These are phyloP conservation scores for Ditula angustiorana DNA, from an alignment of 2,888 invertebrate species.

Conservation along the genomic window DNA sequence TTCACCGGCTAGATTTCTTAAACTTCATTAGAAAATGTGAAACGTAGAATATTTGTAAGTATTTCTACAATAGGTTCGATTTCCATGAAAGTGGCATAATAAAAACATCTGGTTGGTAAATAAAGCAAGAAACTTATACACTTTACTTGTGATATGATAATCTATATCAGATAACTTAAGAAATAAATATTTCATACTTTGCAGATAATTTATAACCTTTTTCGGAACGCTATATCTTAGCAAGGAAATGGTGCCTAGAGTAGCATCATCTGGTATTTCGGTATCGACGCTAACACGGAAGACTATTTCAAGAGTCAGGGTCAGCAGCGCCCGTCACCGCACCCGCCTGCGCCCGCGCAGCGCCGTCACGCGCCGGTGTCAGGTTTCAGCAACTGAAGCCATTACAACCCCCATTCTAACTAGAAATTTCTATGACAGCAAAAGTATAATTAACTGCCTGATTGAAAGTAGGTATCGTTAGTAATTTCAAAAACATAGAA, in stretches of 20 bases:
- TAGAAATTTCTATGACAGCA: not conserved
- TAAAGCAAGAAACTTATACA: too few species aligned
- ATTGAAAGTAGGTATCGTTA: too few species aligned
- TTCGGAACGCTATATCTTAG: conserved; percentile 1
- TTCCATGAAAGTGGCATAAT: too few species aligned
- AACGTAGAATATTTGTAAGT: too few species aligned
- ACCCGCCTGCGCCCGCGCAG: conserved; percentile 50
- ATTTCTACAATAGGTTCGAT: too few species aligned
- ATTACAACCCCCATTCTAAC: conserved; percentile 50
- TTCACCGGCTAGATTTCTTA: not conserved
- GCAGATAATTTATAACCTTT: conserved; percentile 10
- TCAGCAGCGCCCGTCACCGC: conserved; percentile 72
- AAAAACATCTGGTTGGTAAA: too few species aligned
- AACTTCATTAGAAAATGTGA: too few species aligned
- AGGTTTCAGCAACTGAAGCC: conserved; percentile 66
- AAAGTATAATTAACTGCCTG: not conserved
- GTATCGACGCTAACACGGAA: conserved; percentile 82
- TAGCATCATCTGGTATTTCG: conserved; percentile 83
- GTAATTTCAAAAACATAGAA: not conserved
- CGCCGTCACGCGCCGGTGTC: conserved; percentile 64
- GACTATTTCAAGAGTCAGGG: conserved; percentile 86
- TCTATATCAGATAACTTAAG: too few species aligned
- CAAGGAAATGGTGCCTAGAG: conserved; percentile 54
- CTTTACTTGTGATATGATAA: too few species aligned
- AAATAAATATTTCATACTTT: too few species aligned